Evolutionary conservation across 2,797 vertebrate species (phyloP).

Genomic region (Etheostoma perlongum): DNA sequence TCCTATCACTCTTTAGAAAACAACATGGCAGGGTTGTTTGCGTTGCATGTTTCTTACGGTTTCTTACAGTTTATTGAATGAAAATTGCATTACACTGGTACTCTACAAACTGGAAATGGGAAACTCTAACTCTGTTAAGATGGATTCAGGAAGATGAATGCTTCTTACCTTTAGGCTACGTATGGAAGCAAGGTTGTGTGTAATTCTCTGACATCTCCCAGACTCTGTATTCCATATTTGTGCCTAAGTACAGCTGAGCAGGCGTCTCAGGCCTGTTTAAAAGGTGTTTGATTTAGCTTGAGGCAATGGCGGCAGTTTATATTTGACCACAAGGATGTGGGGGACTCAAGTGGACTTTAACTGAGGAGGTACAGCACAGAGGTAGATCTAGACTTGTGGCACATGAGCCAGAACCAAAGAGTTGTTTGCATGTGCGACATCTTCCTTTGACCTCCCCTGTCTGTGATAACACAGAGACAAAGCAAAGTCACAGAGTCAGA

Average conservation of each 20-base stretch:
- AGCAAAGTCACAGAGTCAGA: conserved; percentile 43
- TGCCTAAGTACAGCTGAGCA: neutral
- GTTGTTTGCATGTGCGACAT: conserved; percentile 27
- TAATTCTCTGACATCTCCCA: neutral
- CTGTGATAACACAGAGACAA: conserved; percentile 64
- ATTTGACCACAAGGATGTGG: neutral
- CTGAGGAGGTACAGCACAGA: neutral
- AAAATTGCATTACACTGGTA: conserved; percentile 45
- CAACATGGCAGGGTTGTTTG: conserved; percentile 48
- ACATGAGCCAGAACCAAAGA: conserved; percentile 8
- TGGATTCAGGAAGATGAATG: conserved; percentile 40
- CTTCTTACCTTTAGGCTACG: conserved; percentile 18
- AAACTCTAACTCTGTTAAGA: conserved; percentile 2
- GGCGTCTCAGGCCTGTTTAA: neutral
- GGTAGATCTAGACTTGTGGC: neutral
- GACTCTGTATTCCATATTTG: neutral
- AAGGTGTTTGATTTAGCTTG: conserved; percentile 3
- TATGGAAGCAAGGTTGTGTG: neutral
- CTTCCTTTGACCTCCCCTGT: conserved; percentile 43
- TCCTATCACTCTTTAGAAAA: conserved; percentile 54
- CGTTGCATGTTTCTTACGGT: conserved; percentile 59
- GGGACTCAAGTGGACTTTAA: neutral
- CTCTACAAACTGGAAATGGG: conserved; percentile 27
- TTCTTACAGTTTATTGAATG: conserved; percentile 69
- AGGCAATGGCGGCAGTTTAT: conserved; percentile 13